Conservation (phyloP, 2,888 invertebrate species). For the Tachina fera region DNA sequence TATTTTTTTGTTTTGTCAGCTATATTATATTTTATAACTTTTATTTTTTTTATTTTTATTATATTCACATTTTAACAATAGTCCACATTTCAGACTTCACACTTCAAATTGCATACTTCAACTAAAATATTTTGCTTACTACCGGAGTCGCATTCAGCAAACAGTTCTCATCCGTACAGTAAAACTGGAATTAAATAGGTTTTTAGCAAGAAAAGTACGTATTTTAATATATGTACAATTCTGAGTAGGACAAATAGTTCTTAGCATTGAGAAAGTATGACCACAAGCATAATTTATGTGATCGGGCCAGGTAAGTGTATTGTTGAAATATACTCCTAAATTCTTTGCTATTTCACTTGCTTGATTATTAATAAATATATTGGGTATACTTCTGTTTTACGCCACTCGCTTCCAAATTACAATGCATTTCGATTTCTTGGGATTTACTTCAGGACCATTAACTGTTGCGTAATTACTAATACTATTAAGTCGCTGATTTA, state of each 20-base stretch:
- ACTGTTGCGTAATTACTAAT: neutral
- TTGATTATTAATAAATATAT: neutral
- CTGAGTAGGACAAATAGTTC: neutral
- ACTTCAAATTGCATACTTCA: no score
- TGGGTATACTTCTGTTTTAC: no score
- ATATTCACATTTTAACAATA: no score
- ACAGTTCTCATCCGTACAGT: neutral
- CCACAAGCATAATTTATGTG: neutral
- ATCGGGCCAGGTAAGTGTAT: neutral
- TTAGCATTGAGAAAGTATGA: neutral
- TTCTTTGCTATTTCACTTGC: neutral
- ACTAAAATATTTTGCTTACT: neutral
- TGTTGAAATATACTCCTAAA: neutral
- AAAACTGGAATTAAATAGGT: neutral
- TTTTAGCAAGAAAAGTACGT: neutral
- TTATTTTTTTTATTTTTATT: no score
- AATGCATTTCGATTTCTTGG: neutral
- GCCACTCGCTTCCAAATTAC: neutral
- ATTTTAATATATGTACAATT: neutral
- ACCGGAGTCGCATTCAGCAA: neutral
- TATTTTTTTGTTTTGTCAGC: no score
- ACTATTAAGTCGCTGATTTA: neutral
- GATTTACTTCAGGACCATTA: neutral
- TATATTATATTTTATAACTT: no score
- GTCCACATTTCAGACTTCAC: no score